Conservation (phyloP, 23 tunicate species). For the Botrylloides violaceus region DNA sequence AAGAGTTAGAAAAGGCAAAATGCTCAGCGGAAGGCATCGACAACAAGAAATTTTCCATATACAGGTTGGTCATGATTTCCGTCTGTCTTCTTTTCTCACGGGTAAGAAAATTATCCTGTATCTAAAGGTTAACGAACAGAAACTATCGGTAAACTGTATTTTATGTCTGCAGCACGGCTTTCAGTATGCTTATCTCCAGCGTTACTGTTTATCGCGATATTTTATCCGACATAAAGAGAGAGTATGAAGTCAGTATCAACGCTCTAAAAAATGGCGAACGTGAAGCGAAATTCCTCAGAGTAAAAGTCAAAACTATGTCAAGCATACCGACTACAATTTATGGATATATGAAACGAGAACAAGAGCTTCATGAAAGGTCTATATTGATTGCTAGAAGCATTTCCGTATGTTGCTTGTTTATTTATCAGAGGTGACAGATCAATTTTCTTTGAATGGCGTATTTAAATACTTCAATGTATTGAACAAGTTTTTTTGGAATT, state of each 20-base stretch:
- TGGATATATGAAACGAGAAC: slow-evolving; percentile 64
- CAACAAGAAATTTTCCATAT: slow-evolving; percentile 43
- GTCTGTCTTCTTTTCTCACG: no score
- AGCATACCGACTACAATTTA: slow-evolving; percentile 50
- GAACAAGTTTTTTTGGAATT: no score
- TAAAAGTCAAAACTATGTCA: slow-evolving; percentile 46
- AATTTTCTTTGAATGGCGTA: no score
- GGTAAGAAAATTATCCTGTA: no score
- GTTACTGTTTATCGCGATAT: slow-evolving; percentile 79
- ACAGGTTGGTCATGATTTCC: slow-evolving; percentile 47
- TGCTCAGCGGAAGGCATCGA: slow-evolving; percentile 24
- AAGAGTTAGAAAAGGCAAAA: slow-evolving; percentile 34
- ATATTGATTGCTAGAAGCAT: no score
- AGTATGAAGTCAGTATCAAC: slow-evolving; percentile 76
- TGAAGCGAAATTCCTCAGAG: slow-evolving; percentile 51
- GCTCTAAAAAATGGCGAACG: slow-evolving; percentile 41
- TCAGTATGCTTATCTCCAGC: slow-evolving; percentile 39
- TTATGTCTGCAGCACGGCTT: slow-evolving; percentile 57
- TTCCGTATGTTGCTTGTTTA: no score
- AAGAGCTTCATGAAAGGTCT: slow-evolving; percentile 64
- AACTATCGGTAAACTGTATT: no score
- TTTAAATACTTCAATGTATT: no score
- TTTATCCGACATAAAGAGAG: slow-evolving; percentile 72
- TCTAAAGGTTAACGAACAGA: no score
- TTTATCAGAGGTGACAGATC: no score